These are phyloP conservation scores for Archegozetes longisetosus DNA, from an alignment of 1,140 invertebrate species.

Conservation along the genomic window DNA sequence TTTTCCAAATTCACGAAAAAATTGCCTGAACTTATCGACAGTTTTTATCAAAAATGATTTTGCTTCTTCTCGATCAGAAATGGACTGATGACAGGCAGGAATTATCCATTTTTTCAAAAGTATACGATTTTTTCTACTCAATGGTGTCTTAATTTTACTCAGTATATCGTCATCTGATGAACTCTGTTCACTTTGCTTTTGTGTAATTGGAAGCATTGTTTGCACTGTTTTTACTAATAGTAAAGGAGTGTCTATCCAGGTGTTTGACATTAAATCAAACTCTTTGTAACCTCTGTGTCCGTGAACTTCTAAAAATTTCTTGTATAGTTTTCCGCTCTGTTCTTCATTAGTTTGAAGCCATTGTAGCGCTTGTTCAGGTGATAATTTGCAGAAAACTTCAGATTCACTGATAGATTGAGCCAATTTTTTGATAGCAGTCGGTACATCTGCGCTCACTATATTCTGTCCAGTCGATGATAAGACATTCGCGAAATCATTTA, in stretches of 20 bases:
- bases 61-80: slow-evolving; percentile 28
- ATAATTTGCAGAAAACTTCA: not conserved
- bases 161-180: slow-evolving; percentile 1
- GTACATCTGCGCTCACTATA: not conserved
- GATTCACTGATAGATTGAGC: slow-evolving; percentile 26
- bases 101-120: slow-evolving; percentile 28
- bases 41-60: slow-evolving; percentile 24
- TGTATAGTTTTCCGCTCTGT: slow-evolving; percentile 24
- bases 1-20: slow-evolving; percentile 38
- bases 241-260: slow-evolving; percentile 45
- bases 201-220: slow-evolving; percentile 25
- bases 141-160: slow-evolving; percentile 3
- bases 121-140: not conserved
- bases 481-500: not conserved
- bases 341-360: slow-evolving; percentile 28
- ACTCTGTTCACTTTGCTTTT: slow-evolving; percentile 1
- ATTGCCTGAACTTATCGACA: slow-evolving; percentile 42
- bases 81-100: slow-evolving; percentile 39
- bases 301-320: slow-evolving; percentile 45
- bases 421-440: not conserved
- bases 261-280: slow-evolving; percentile 46
- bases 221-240: slow-evolving; percentile 44
- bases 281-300: slow-evolving; percentile 56
- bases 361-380: slow-evolving; percentile 16
- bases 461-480: not conserved